Base-by-base conservation (phyloP, 2,113 vertebrate genomes). In the Carettochelys insculpta region DNA sequence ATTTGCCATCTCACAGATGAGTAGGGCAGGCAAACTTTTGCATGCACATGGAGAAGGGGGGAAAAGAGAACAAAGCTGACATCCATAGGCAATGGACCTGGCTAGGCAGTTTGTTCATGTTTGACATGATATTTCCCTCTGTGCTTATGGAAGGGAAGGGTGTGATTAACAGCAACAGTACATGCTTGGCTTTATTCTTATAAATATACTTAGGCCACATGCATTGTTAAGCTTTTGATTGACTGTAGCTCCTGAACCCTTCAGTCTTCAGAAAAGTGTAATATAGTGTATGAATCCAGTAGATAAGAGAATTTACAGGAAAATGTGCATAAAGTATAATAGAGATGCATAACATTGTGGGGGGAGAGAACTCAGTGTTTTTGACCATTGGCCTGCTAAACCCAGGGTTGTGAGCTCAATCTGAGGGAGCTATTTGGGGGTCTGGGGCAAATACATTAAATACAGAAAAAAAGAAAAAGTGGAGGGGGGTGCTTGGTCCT, bases 1-100 rank as follows among this genome's bases (percentile, higher is more conserved):
- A 97, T 98, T 98, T 98, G 98, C 85, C 90, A 97, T 98, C 97
- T 99, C 96, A 96, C 95, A 98, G 97, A 96, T 95, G 95, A 96
- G 96, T 93, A 93, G 91, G 94, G 96, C 95, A 97, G 94, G 96
- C 94, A 97, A 98, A 98, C 93, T 97, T 98, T 98, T 8, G 79
- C 97, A 97, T 85, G 95, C 96, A 97, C 91, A 94, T 56, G 90
- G 85, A 82, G 89, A 14, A 16, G 19, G 12, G 16, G 27, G 27
- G 10, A 43, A 20, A 13, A 78, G 4, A 77, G 94, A 95, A 92
- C 77, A 90, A 97, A 95, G 94, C 97, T 80, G 92, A 80, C 91
- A 93, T 97, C 85, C 91, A 93, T 94, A 86, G 83, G 34, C 94
- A 89, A 73, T 80, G 38, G 89, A 90, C 82, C 80, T 85, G 22